Evolutionary conservation across 2,888 invertebrate genomes (phyloP), one percentile per base, ranked within the genome.

Genomic region (Cynaeus angustus): DNA sequence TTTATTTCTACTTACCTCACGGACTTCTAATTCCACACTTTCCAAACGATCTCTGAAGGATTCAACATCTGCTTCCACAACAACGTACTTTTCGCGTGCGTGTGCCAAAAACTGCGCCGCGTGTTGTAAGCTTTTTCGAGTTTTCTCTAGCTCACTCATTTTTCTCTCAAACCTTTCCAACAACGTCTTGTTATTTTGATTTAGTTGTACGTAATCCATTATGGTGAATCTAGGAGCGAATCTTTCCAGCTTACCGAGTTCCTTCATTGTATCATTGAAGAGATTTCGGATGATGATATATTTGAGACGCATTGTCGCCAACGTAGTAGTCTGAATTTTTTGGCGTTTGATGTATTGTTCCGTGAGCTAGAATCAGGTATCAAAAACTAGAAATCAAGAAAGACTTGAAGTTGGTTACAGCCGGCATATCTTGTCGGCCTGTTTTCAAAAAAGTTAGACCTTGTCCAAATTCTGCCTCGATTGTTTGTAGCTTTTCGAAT

Each of bases 181-280:
- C 73, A 85, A 13, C 8, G 85, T 86, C 74, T 86, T 86, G 75
- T 87, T 87, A 76, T 87, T 87, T 72, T 87, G 86, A 78, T 87
- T 86, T 67, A 88, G 78, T 77, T 87, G 87, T 78, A 87, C 87
- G 80, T 86, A 88, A 77, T 88, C 87, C 65, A 87, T 86, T 66
- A 88, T 76, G 66, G 86, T 86, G 38, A 86, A 81, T 59, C 85
- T 85, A 10, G 37, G 85, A 86, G 1, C 86, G 86, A 33, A 88
- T 79, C 66, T 85, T 85, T 88, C 87, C 62, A 81, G 66, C 4
- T 72, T 74, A 33, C 77, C 73, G 8, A 81, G 69, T n/a, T 74
- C 74, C 0, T 53, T 66, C 46, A 80, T 77, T 58, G 80, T 80
- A 41, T 78, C 79, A 1, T 67, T 66, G 12, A 0, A 82, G 76